Conservation (phyloP, 2,113 vertebrate genomes). For the Shinisaurus crocodilurus region DNA sequence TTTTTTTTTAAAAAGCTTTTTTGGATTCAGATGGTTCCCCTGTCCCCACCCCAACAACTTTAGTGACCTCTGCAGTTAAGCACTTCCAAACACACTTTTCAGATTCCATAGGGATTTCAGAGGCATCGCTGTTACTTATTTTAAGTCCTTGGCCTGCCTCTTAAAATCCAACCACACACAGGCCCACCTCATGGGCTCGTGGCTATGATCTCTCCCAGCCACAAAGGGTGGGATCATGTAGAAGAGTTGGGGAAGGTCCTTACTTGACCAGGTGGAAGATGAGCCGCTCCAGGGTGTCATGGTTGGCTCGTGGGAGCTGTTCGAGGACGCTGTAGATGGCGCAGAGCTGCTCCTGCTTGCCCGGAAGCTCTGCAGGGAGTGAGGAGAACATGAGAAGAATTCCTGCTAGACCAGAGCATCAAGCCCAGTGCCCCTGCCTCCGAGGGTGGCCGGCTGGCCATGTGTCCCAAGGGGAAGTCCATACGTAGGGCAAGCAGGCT, state of each 20-base stretch:
- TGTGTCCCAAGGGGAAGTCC: too few species aligned
- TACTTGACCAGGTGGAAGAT: slow-evolving; percentile 97
- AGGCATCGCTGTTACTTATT: too few species aligned
- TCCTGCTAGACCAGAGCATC: background rate
- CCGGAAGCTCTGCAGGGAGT: slow-evolving; percentile 86
- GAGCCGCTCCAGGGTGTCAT: slow-evolving; percentile 90
- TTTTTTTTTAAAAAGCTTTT: background rate
- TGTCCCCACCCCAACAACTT: too few species aligned
- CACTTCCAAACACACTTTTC: too few species aligned
- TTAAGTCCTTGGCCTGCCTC: too few species aligned
- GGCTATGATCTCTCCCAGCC: background rate
- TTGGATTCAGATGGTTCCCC: background rate
- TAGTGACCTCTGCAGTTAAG: too few species aligned
- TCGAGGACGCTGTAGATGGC: slow-evolving; percentile 90
- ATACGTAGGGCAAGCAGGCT: too few species aligned
- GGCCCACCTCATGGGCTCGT: too few species aligned
- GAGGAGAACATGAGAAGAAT: background rate
- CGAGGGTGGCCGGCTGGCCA: too few species aligned
- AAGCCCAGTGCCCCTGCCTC: background rate
- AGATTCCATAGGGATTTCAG: too few species aligned
- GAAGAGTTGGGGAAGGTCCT: slow-evolving; percentile 9
- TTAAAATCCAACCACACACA: too few species aligned
- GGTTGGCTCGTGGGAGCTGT: slow-evolving; percentile 89
- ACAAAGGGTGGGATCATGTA: too few species aligned
- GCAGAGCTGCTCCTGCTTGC: slow-evolving; percentile 90